A percentile compares a stretch with the other conserved stretches of the same genome.
phyloP scores from a whole-genome alignment of 2,888 invertebrate species.

The Drosophila acutilabella region DNA sequence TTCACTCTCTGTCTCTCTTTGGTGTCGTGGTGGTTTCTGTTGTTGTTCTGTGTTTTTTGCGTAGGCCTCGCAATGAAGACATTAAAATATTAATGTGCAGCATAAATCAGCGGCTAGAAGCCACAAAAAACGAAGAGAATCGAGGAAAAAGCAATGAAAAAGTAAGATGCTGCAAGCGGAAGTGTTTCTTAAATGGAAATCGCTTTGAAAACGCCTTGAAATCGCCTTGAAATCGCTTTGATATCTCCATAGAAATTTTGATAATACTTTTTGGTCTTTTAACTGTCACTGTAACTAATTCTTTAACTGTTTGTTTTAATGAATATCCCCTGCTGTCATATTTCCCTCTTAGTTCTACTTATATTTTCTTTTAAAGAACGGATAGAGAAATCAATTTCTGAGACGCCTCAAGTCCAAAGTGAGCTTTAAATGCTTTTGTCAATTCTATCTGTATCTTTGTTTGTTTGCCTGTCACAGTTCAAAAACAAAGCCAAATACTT shows the following conservation, averaged over 20 bases:
- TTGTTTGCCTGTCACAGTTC: conserved; percentile 43
- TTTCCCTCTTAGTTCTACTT: too few relatives aligned
- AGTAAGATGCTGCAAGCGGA: not conserved
- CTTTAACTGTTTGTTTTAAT: not conserved
- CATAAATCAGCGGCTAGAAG: conserved; percentile 68
- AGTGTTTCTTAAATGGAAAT: conserved; percentile 9
- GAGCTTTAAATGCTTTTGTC: conserved; percentile 33
- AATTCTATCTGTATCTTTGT: conserved; percentile 31
- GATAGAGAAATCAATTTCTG: conserved; percentile 19
- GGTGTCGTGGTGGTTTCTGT: conserved; percentile 28
- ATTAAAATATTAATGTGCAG: conserved; percentile 79
- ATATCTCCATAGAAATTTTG: too few relatives aligned
- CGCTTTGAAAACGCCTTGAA: not conserved
- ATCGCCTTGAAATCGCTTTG: too few relatives aligned
- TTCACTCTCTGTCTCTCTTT: not conserved
- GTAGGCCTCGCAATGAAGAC: conserved; percentile 72
- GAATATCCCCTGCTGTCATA: too few relatives aligned
- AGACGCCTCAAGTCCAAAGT: conserved; percentile 6
- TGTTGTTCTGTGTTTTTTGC: conserved; percentile 21
- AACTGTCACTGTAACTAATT: too few relatives aligned
- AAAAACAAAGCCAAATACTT: conserved; percentile 52
- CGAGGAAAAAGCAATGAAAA: not conserved
- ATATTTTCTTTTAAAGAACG: not conserved
- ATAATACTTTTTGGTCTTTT: too few relatives aligned
- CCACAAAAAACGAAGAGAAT: not conserved